Evolutionary conservation across 2,888 invertebrate genomes (phyloP), one percentile per base, ranked within the genome.

Genomic region (Creontiades dilutus): DNA sequence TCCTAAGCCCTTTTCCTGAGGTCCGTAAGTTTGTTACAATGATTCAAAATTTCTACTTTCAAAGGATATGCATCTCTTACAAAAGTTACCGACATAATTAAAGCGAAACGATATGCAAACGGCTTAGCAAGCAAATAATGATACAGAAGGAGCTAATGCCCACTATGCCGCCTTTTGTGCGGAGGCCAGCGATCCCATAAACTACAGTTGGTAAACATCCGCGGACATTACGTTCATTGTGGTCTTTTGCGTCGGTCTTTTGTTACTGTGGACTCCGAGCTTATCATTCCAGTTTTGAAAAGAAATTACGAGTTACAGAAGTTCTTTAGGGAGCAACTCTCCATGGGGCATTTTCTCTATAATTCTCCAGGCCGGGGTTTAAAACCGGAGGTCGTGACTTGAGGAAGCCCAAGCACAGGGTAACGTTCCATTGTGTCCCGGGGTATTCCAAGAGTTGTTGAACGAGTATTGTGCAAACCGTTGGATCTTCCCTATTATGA

Each of bases 401-500:
- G 23, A 68, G 68, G 68, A 68, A 68, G 68, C 68, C n/a, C 19
- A 23, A 7, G 57, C 57, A 23, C 23, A 68, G 68, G 68, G 68
- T 68, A 68, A 68, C 68, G 27, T 68, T 23, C 68, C 68, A 68
- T 68, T 68, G 68, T 68, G 68, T 13, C 52, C 23, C 23, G 23
- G 5, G n/a, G 68, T 23, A 68, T 68, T 68, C 23, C 68, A 27
- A 68, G 68, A 68, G 68, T 68, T 23, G 68, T 68, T 68, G 68
- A 68, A 68, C 68, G 68, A 68, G 68, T 68, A 68, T 68, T 68
- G 68, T 68, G 68, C 68, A 68, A 68, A 68, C 68, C 68, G 68
- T 23, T 68, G 68, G 68, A 68, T 68, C 23, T 68, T 23, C 68
- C 68, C 68, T 68, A 23, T 68, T 68, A 68, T 68, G 27, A 68